A percentile compares a stretch with the other conserved stretches of the same genome.
Conservation (phyloP, 2,113 vertebrate genomes). For the Semnornis frantzii region DNA sequence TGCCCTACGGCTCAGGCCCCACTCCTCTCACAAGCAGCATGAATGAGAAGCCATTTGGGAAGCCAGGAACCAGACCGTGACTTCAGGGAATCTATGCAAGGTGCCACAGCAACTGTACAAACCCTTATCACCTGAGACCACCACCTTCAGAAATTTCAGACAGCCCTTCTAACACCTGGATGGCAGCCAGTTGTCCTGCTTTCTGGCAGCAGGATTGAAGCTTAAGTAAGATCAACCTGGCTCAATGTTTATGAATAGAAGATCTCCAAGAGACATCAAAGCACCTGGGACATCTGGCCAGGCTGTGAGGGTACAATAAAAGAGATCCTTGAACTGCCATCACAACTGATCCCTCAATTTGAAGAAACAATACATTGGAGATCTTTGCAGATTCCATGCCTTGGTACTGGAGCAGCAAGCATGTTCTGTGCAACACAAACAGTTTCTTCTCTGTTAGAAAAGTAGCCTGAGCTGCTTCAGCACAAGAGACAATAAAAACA, state of each 20-base stretch:
- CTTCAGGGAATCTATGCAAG: background rate
- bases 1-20: background rate
- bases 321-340: background rate
- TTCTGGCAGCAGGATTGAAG: background rate
- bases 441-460: background rate
- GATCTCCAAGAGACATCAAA: background rate
- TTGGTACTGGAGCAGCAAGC: background rate
- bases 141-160: background rate
- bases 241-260: background rate
- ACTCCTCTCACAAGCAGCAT: background rate
- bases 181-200: background rate
- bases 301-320: background rate
- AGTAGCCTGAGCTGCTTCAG: background rate
- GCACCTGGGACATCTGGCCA: background rate
- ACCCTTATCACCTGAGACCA: background rate
- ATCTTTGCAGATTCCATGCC: background rate
- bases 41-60: background rate
- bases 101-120: slow-evolving; percentile 30
- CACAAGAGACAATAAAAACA: background rate
- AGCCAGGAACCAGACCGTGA: background rate
- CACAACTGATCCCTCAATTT: background rate
- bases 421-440: background rate
- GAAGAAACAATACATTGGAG: accelerated
- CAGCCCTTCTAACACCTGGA: background rate
- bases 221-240: background rate